These are phyloP conservation scores for Dermatemys mawii DNA, from an alignment of 2,113 vertebrate species.

Conservation along the genomic window DNA sequence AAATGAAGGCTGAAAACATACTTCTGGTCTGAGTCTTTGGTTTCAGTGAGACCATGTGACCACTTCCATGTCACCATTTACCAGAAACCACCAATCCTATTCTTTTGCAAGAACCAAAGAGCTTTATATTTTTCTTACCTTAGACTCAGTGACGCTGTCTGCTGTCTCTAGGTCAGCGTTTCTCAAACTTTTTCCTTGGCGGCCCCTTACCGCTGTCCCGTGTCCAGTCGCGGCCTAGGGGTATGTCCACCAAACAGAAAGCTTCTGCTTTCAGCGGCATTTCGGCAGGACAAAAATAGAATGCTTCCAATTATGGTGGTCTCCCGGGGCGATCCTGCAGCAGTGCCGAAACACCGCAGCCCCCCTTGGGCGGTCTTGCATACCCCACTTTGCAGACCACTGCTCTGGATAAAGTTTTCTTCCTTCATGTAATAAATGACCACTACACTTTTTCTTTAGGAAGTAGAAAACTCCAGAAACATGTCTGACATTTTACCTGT, in stretches of 20 bases:
- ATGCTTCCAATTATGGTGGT: too few species aligned
- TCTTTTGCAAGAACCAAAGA: not conserved
- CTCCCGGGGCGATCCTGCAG: too few species aligned
- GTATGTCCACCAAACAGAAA: too few species aligned
- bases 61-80: not conserved
- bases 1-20: not conserved
- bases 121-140: not conserved
- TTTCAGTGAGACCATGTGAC: slow-evolving; percentile 2
- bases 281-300: too few species aligned
- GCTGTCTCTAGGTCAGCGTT: not conserved
- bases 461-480: not conserved
- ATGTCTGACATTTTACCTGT: not conserved
- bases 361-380: too few species aligned
- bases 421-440: not conserved
- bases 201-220: too few species aligned
- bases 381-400: too few species aligned
- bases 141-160: not conserved
- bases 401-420: not conserved
- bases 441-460: not conserved
- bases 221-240: too few species aligned
- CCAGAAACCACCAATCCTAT: not conserved
- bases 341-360: too few species aligned
- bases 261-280: too few species aligned
- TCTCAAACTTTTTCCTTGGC: too few species aligned
- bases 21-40: not conserved